These are phyloP conservation scores for Bimastos eiseni DNA, from an alignment of 2,888 invertebrate species.

Conservation along the genomic window DNA sequence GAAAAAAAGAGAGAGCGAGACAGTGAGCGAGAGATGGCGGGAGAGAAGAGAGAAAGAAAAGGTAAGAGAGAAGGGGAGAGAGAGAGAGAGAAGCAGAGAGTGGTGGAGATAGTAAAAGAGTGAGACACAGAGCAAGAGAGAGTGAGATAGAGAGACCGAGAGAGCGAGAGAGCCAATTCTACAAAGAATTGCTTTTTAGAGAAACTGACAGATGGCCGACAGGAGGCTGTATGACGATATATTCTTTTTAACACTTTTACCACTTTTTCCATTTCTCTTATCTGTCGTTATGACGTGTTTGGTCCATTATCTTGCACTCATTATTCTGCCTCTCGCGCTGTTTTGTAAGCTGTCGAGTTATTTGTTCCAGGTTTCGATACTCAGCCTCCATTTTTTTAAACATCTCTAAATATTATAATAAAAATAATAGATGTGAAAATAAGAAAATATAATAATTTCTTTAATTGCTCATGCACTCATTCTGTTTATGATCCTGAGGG, in stretches of 20 bases:
- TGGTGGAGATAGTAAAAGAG: not conserved
- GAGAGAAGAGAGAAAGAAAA: no score
- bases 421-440: not conserved
- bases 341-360: not conserved
- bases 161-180: not conserved
- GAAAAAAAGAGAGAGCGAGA: conserved; percentile 24
- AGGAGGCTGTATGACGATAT: not conserved
- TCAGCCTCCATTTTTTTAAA: not conserved
- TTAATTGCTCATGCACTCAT: no score
- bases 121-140: not conserved
- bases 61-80: not conserved
- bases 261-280: not conserved
- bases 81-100: conserved; percentile 22
- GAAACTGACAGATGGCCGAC: not conserved
- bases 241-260: not conserved
- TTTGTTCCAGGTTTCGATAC: not conserved
- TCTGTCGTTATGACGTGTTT: not conserved
- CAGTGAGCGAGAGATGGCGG: not conserved
- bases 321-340: not conserved
- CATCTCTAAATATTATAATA: not conserved
- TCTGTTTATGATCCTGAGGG: no score
- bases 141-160: not conserved
- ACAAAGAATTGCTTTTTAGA: not conserved
- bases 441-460: not conserved
- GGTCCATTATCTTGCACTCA: not conserved